These are phyloP conservation scores for Steinernema scapterisci DNA, from an alignment of 2,888 invertebrate genomes.

Conservation along the genomic window DNA sequence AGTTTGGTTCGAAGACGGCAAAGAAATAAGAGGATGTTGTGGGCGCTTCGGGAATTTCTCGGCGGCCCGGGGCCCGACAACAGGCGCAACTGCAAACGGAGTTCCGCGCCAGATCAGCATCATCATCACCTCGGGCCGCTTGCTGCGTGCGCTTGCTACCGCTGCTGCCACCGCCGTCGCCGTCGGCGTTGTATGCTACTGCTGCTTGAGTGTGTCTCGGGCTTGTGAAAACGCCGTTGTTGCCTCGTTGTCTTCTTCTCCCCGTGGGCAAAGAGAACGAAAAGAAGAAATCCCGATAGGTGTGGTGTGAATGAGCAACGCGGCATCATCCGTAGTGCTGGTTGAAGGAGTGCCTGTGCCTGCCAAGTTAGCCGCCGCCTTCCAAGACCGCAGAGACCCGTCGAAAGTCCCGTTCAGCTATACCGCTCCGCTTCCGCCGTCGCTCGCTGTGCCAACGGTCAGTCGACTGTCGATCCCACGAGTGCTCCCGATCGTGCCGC, in stretches of 20 bases:
- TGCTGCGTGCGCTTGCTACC: too few relatives aligned
- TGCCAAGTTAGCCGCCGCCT: conserved; percentile 35
- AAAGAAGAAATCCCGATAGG: conserved; percentile 23
- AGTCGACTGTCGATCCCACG: background rate
- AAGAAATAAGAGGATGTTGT: conserved; percentile 8
- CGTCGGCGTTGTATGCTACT: too few relatives aligned
- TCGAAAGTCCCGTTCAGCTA: conserved; percentile 36
- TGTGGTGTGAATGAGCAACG: conserved; percentile 26
- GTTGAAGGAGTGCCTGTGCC: conserved; percentile 38
- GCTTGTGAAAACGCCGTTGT: too few relatives aligned
- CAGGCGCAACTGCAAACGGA: conserved; percentile 12
- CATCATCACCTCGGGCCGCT: too few relatives aligned
- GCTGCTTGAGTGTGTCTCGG: too few relatives aligned
- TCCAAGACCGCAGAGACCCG: conserved; percentile 34
- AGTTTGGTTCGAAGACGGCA: too few relatives aligned
- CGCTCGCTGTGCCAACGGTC: conserved; percentile 20
- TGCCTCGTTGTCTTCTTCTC: background rate
- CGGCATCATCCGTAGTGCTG: conserved; percentile 28
- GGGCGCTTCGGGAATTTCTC: conserved; percentile 2
- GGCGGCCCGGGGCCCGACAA: background rate
- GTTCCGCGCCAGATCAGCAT: too few relatives aligned
- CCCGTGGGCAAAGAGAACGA: background rate
- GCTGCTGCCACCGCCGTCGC: too few relatives aligned
- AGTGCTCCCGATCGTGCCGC: background rate
- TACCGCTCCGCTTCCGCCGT: conserved; percentile 37